Conservation (phyloP, 2,797 vertebrate genomes). For the Crypturellus tataupa region DNA sequence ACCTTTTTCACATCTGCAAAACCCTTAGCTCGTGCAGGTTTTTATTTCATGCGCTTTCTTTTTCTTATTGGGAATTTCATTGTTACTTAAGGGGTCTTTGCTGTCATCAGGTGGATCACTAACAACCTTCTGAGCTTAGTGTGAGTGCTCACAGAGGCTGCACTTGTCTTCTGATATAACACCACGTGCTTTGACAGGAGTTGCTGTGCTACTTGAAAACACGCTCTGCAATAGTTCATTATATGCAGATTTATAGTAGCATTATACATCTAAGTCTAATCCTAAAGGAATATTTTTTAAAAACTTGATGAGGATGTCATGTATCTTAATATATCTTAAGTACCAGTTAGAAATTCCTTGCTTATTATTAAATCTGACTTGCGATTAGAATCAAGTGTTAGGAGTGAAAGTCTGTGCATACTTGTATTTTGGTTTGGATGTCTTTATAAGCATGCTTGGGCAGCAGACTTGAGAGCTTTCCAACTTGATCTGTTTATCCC, state of each 20-base stretch:
- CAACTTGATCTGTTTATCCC: background rate
- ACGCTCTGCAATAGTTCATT: background rate
- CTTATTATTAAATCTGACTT: background rate
- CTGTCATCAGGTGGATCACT: too few relatives aligned
- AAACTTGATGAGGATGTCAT: background rate
- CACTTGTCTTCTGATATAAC: too few relatives aligned
- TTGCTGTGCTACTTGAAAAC: background rate
- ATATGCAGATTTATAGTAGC: background rate
- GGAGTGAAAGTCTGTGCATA: background rate
- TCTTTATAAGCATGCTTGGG: background rate
- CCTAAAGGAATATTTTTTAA: background rate
- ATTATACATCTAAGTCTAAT: background rate
- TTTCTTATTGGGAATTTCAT: background rate
- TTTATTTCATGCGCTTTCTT: background rate
- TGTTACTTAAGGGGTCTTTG: background rate
- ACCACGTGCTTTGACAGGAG: background rate
- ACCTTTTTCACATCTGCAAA: background rate
- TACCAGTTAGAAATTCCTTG: background rate
- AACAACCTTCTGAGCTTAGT: too few relatives aligned
- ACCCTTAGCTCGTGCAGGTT: background rate
- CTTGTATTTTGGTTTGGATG: background rate
- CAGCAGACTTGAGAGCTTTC: background rate
- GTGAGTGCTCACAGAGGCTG: too few relatives aligned
- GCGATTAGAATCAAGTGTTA: background rate
- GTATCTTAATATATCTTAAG: background rate